These are phyloP conservation scores for Drosophila baimaii DNA, from an alignment of 1,140 invertebrate species.

Conservation along the genomic window DNA sequence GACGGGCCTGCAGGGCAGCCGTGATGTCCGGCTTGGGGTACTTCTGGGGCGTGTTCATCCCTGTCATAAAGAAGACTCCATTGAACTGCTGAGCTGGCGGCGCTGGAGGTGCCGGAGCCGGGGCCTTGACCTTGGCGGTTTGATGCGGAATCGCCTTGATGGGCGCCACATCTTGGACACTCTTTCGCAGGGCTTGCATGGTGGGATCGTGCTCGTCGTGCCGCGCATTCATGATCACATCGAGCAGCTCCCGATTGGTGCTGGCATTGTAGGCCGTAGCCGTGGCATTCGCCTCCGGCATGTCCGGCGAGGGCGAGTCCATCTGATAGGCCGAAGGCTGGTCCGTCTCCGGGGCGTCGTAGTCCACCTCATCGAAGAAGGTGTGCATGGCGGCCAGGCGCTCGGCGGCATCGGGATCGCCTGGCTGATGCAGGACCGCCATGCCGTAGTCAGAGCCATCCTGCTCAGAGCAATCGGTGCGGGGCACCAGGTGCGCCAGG, in stretches of 20 bases:
- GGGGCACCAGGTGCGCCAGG: slow-evolving; percentile 85
- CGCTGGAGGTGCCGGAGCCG: slow-evolving; percentile 53
- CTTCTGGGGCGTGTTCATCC: slow-evolving; percentile 81
- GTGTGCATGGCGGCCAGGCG: slow-evolving; percentile 71
- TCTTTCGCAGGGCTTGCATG: slow-evolving; percentile 82
- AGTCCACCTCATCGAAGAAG: slow-evolving; percentile 84
- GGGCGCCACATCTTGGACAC: slow-evolving; percentile 38
- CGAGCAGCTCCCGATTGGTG: slow-evolving; percentile 86
- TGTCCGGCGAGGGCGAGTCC: slow-evolving; percentile 66
- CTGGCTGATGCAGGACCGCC: slow-evolving; percentile 64
- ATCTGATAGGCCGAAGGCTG: slow-evolving; percentile 57
- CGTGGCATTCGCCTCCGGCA: slow-evolving; percentile 85
- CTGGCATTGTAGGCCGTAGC: slow-evolving; percentile 84
- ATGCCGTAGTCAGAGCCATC: slow-evolving; percentile 82
- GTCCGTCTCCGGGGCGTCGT: slow-evolving; percentile 86
- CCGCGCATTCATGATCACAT: slow-evolving; percentile 85
- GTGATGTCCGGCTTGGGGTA: slow-evolving; percentile 85
- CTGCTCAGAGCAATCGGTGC: slow-evolving; percentile 74
- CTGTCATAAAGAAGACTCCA: slow-evolving; percentile 84
- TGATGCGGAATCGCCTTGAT: neutral
- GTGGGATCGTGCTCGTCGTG: slow-evolving; percentile 84
- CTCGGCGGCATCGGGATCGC: slow-evolving; percentile 54
- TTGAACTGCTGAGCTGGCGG: slow-evolving; percentile 85
- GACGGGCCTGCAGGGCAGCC: slow-evolving; percentile 85
- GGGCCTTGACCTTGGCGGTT: slow-evolving; percentile 30